Evolutionary conservation across 2,113 vertebrate genomes (phyloP).

Genomic region (Scophthalmus maximus): DNA sequence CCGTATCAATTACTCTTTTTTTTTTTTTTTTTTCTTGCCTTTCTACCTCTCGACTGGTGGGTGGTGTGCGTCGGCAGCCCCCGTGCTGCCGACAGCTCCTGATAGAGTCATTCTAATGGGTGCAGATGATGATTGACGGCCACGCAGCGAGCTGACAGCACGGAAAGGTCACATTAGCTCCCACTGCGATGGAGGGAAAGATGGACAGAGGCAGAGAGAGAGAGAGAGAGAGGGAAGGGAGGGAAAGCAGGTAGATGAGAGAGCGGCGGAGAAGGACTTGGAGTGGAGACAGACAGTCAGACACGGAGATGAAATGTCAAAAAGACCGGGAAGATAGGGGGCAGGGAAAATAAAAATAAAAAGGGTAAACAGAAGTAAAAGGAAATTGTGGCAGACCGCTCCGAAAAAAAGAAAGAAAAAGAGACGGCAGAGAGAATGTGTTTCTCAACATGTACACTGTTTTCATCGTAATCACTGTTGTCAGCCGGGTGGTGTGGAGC

Average conservation of each 20-base stretch:
- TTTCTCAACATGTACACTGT: too few relatives aligned
- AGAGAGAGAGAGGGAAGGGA: neutral
- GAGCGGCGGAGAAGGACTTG: conserved; percentile 13
- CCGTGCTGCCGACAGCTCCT: conserved; percentile 62
- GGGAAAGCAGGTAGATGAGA: conserved; percentile 18
- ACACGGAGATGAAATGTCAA: conserved; percentile 52
- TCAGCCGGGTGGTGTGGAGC: neutral
- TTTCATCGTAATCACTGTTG: neutral
- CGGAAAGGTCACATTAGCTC: conserved; percentile 80
- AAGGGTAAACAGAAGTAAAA: conserved; percentile 4
- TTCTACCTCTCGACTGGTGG: conserved; percentile 23
- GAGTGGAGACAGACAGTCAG: conserved; percentile 31
- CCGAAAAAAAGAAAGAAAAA: neutral
- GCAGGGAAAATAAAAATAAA: conserved; percentile 13
- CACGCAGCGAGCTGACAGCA: conserved; percentile 66
- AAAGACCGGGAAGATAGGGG: conserved; percentile 6
- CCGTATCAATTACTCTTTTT: neutral
- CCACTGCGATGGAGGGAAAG: conserved; percentile 51
- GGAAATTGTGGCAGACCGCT: neutral
- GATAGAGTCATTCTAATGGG: conserved; percentile 77
- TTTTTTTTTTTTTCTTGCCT: neutral
- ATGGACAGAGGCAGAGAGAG: conserved; percentile 29
- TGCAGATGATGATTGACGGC: conserved; percentile 78
- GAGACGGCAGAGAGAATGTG: neutral
- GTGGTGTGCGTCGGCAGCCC: conserved; percentile 18